Evolutionary conservation across 2,888 invertebrate genomes (phyloP), one percentile per base, ranked within the genome.

Genomic region (Drosophila flavopinicola): DNA sequence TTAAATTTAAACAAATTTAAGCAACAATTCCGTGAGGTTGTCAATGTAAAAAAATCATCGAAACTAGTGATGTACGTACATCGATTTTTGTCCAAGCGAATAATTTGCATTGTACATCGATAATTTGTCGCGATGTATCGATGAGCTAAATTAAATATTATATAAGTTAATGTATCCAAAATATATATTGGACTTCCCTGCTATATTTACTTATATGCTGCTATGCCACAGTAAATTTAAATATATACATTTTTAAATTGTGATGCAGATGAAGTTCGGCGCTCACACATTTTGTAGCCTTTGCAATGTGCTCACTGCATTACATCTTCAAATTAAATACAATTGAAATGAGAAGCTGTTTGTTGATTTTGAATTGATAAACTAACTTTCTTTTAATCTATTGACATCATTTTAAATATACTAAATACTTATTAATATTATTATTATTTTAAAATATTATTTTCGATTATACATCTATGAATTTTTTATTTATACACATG

Each of bases 31-130:
- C 67, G 51, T 56, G 35, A 37, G 60, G 47, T 54, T 71, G 72
- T 10, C 73, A 52, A 49, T 60, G 49, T 73, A 61, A 67, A 72
- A 56, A 69, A 56, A 35, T 27, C 52, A 70, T 70, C 70, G 73
- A 70, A 72, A 60, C 29, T 59, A 59, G 51, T 70, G 56, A 72
- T 60, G 54, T 54, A 42, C 32, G 2, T 23, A 32, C 37, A 47
- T 66, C 42, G 59, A 53, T 41, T 44, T 10, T 29, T 45, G 32
- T 20, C 32, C 5, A 27, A 15, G 2, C 24, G 29, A 66, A 42
- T 9, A 13, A 9, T 4, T 30, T 35, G 7, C 17, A 25, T n/a
- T 10, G 25, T 25, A 30, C 6, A 35, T 39, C 66, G 66, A 66
- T 57, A 24, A 1, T 6, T 24, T 17, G 9, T 25, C 20, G n/a